Conservation (phyloP, 2,888 invertebrate species). For the Pharmacophagus antenor region DNA sequence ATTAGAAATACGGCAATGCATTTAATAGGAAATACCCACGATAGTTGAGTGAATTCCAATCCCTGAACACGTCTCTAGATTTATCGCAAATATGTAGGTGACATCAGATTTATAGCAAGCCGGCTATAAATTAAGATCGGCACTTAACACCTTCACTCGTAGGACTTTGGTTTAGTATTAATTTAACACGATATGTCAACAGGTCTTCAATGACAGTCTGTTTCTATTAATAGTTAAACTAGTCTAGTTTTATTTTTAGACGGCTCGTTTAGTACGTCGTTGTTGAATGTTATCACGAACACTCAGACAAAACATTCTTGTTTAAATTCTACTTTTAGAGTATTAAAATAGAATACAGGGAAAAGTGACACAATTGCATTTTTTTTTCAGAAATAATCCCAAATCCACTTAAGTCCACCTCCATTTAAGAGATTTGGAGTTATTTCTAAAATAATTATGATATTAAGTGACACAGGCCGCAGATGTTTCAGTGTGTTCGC, state of each 20-base stretch:
- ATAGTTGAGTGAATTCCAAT: slow-evolving; percentile 12
- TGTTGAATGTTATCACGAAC: not conserved
- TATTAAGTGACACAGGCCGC: too few species aligned
- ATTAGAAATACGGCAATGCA: not conserved
- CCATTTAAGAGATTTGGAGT: too few species aligned
- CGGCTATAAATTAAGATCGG: slow-evolving; percentile 25
- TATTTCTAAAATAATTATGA: too few species aligned
- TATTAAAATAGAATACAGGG: not conserved
- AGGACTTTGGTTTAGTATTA: slow-evolving; percentile 18
- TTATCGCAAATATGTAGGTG: slow-evolving; percentile 22
- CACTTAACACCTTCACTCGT: slow-evolving; percentile 16
- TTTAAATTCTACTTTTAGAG: not conserved
- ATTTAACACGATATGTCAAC: slow-evolving; percentile 19
- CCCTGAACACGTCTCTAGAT: slow-evolving; percentile 8
- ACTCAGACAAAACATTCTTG: not conserved
- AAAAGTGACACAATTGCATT: too few species aligned
- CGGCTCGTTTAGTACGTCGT: not conserved
- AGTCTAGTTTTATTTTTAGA: slow-evolving; percentile 3
- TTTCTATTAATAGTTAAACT: not conserved
- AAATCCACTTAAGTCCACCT: too few species aligned
- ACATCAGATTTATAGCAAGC: slow-evolving; percentile 20
- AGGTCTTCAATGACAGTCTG: slow-evolving; percentile 1
- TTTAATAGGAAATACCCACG: slow-evolving; percentile 6
- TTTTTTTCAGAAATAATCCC: too few species aligned
- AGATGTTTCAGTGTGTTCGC: too few species aligned